Percentiles rank a stretch among this genome's conserved stretches.
Conservation (phyloP, 92 coral and sea anemone species). For the Bergia sp. region DNA sequence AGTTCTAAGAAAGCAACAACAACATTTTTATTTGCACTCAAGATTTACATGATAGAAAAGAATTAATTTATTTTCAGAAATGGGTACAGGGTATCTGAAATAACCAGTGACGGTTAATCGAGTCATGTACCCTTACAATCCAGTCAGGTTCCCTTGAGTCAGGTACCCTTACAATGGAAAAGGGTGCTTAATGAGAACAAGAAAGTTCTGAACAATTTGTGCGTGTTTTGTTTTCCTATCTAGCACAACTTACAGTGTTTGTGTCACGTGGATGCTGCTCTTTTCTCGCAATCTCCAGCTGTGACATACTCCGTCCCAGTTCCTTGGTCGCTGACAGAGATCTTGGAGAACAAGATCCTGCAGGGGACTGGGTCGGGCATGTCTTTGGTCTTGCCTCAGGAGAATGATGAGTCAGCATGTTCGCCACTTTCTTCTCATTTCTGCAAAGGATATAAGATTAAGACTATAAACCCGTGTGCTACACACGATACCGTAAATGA, state of each 20-base stretch:
- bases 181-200: not conserved
- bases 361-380: slow-evolving; percentile 6
- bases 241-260: not conserved
- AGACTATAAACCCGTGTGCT: not conserved
- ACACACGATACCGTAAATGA: not conserved
- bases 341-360: slow-evolving; percentile 9
- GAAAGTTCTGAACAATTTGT: not conserved
- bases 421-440: not conserved
- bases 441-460: not conserved
- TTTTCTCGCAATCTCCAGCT: not conserved
- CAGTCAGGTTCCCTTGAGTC: too few species aligned
- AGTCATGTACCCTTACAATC: too few species aligned
- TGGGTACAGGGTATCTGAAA: too few species aligned
- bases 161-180: not conserved
- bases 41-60: too few species aligned
- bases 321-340: slow-evolving; percentile 10
- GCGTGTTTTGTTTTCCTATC: not conserved
- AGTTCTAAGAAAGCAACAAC: too few species aligned
- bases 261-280: slow-evolving; percentile 14
- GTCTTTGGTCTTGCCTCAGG: slow-evolving; percentile 17
- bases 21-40: too few species aligned
- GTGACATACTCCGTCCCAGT: slow-evolving; percentile 7
- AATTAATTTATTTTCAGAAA: too few species aligned
- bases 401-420: not conserved
- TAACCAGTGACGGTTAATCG: too few species aligned